phyloP scores from a whole-genome alignment of 2,113 vertebrate species.

The Lonchura striata region DNA sequence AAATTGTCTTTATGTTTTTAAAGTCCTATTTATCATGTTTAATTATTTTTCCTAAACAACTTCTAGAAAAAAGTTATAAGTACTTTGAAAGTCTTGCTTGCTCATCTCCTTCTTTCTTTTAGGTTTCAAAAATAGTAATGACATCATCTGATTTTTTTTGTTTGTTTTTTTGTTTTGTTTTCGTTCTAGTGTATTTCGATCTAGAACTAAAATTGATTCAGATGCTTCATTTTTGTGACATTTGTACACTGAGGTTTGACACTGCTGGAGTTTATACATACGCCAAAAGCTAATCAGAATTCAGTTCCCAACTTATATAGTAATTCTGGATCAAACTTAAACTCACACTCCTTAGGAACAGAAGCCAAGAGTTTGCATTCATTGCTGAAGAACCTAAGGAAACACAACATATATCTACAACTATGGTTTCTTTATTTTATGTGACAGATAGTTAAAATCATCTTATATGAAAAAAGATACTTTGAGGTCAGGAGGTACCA shows the following conservation, averaged over 20 bases:
- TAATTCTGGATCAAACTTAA: neutral
- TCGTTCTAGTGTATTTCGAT: neutral
- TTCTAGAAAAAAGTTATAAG: neutral
- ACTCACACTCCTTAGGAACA: neutral
- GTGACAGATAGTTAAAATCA: neutral
- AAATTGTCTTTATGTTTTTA: neutral
- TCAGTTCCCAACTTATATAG: neutral
- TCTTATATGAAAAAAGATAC: conserved; percentile 22
- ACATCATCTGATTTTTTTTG: neutral
- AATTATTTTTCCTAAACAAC: neutral
- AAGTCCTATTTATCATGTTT: neutral
- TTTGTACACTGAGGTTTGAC: neutral
- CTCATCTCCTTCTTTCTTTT: neutral
- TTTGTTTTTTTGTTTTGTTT: neutral
- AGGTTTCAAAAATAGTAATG: neutral
- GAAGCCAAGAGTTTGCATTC: neutral
- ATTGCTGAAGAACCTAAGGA: neutral
- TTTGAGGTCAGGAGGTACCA: neutral
- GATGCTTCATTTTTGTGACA: neutral
- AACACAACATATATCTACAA: neutral
- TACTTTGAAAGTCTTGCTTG: neutral
- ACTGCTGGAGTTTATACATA: neutral
- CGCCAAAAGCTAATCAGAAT: neutral
- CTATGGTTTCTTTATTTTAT: neutral
- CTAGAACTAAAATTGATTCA: neutral